phyloP scores from a whole-genome alignment of 2,888 invertebrate species.

The Acrobasis repandana region DNA sequence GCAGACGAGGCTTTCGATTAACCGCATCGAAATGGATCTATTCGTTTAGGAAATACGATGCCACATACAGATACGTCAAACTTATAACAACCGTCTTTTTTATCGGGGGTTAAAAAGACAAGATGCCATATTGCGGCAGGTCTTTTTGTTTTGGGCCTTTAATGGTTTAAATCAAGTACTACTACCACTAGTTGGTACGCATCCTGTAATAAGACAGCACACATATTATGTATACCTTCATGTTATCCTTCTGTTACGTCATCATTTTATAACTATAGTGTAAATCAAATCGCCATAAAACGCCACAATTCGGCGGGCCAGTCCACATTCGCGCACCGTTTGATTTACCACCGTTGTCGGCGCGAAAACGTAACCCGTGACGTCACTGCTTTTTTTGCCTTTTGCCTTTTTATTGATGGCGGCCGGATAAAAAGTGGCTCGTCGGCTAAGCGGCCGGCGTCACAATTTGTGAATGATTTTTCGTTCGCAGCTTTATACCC shows the following conservation, averaged over 20 bases:
- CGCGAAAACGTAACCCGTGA: conserved; percentile 77
- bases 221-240: too few species aligned
- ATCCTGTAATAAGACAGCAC: too few species aligned
- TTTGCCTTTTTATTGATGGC: conserved; percentile 77
- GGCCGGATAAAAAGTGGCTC: conserved; percentile 73
- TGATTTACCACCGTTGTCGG: conserved; percentile 78
- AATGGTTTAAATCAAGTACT: too few species aligned
- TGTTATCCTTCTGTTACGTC: not conserved
- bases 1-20: too few species aligned
- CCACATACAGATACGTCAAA: too few species aligned
- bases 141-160: too few species aligned
- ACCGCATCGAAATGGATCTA: too few species aligned
- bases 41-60: too few species aligned
- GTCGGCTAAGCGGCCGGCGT: conserved; percentile 66
- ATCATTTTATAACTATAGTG: conserved; percentile 34
- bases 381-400: conserved; percentile 65
- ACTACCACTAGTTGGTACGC: too few species aligned
- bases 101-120: too few species aligned
- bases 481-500: conserved; percentile 71
- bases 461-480: conserved; percentile 81
- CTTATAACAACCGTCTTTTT: too few species aligned
- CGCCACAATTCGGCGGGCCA: conserved; percentile 65
- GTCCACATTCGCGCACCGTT: conserved; percentile 68
- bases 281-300: conserved; percentile 75
- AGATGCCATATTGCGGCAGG: too few species aligned